phyloP scores from a whole-genome alignment of 2,113 vertebrate genomes.

The Plotosus lineatus region DNA sequence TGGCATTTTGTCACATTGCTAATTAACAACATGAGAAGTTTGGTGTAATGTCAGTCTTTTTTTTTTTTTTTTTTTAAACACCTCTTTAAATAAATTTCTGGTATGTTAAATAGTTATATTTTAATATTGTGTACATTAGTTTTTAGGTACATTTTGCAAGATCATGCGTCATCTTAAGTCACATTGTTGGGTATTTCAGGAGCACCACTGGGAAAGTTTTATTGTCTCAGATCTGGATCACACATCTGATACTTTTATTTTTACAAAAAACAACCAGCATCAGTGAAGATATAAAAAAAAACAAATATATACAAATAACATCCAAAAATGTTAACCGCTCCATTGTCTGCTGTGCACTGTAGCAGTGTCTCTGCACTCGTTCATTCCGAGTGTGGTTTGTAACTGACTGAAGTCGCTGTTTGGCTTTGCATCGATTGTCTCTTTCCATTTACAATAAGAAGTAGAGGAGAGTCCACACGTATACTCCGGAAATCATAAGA shows the following conservation, averaged over 20 bases:
- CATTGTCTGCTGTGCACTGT: neutral
- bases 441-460: conserved; percentile 88
- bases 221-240: conserved; percentile 42
- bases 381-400: conserved; percentile 78
- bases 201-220: conserved; percentile 39
- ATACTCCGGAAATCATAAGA: conserved; percentile 80
- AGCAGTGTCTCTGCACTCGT: conserved; percentile 64
- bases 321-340: conserved; percentile 38
- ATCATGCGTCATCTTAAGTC: neutral
- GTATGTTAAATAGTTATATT: too few relatives aligned
- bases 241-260: conserved; percentile 13
- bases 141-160: neutral
- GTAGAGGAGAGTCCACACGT: conserved; percentile 83
- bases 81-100: too few relatives aligned
- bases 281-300: conserved; percentile 49
- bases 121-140: neutral
- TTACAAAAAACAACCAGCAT: conserved; percentile 37
- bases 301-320: conserved; percentile 65
- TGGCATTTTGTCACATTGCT: neutral
- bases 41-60: neutral
- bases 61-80: neutral
- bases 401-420: conserved; percentile 79
- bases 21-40: neutral
- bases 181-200: neutral
- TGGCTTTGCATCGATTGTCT: conserved; percentile 80